Evolutionary conservation across 35 echinoderm and acorn worm species (phyloP).

Genomic region (Diadema setosum): DNA sequence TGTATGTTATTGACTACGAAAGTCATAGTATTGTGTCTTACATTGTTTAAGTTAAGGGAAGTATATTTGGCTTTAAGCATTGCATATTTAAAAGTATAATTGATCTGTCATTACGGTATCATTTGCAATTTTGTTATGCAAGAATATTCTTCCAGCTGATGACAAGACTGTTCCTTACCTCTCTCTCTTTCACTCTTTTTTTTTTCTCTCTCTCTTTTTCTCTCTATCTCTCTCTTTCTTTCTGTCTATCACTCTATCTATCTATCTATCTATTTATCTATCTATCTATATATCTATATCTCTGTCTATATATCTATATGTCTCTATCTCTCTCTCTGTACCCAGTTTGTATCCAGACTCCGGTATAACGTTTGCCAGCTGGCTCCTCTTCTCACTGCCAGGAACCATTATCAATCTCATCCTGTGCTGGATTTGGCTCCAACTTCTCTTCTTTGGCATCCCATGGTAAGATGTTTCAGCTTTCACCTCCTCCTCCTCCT

Average conservation of each 20-base stretch:
- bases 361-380: slow-evolving; percentile 75
- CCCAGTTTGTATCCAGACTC: slow-evolving; percentile 74
- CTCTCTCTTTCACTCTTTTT: background rate
- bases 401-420: slow-evolving; percentile 62
- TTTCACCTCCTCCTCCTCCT: no score
- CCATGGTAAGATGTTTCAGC: no score
- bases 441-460: slow-evolving; percentile 73
- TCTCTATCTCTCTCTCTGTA: background rate
- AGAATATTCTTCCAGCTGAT: no score
- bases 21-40: no score
- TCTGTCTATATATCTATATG: background rate
- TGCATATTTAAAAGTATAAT: no score
- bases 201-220: background rate
- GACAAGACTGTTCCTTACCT: background rate
- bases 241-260: no score
- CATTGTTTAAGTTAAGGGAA: no score
- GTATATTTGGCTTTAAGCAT: no score
- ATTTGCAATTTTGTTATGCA: no score
- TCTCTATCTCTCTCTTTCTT: background rate
- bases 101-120: no score
- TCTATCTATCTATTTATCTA: background rate
- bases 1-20: no score
- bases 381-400: slow-evolving; percentile 81
- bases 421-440: slow-evolving; percentile 83
- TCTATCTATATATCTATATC: background rate